Conservation (phyloP, 1,140 invertebrate species). For the Ylistrum balloti region DNA sequence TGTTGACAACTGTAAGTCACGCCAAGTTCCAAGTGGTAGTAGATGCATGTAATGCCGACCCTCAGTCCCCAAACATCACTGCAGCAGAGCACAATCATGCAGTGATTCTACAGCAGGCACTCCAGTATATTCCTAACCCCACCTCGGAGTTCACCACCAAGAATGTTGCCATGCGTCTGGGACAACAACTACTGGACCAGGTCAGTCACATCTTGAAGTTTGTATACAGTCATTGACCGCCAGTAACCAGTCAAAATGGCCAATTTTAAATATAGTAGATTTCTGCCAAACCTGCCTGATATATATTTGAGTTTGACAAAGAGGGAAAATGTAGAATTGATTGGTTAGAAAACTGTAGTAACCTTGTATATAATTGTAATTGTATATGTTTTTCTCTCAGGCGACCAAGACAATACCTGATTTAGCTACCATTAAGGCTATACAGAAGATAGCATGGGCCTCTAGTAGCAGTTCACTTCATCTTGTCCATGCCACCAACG, state of each 20-base stretch:
- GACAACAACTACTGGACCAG: constrained; percentile 88
- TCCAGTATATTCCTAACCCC: constrained; percentile 88
- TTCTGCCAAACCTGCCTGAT: too few relatives aligned
- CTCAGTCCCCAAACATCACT: constrained; percentile 79
- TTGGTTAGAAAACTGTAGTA: too few relatives aligned
- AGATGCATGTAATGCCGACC: constrained; percentile 78
- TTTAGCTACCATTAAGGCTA: constrained; percentile 78
- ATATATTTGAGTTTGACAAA: too few relatives aligned
- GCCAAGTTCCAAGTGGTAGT: constrained; percentile 82
- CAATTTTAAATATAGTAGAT: too few relatives aligned
- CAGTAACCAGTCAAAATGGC: too few relatives aligned
- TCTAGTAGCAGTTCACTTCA: constrained; percentile 88
- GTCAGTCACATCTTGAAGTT: constrained; percentile 75
- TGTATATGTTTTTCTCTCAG: constrained; percentile 63
- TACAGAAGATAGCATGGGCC: constrained; percentile 89
- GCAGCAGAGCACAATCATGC: constrained; percentile 83
- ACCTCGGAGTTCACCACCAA: constrained; percentile 88
- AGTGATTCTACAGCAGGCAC: constrained; percentile 89
- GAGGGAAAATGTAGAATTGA: too few relatives aligned
- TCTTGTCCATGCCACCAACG: constrained; percentile 86
- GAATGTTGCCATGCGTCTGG: constrained; percentile 89
- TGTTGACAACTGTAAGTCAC: constrained; percentile 90
- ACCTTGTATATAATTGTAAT: too few relatives aligned
- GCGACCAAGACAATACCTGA: constrained; percentile 77
- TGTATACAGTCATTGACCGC: too few relatives aligned